These are phyloP conservation scores for Ennomos fuscantarius DNA, from an alignment of 2,888 invertebrate genomes.

Conservation along the genomic window DNA sequence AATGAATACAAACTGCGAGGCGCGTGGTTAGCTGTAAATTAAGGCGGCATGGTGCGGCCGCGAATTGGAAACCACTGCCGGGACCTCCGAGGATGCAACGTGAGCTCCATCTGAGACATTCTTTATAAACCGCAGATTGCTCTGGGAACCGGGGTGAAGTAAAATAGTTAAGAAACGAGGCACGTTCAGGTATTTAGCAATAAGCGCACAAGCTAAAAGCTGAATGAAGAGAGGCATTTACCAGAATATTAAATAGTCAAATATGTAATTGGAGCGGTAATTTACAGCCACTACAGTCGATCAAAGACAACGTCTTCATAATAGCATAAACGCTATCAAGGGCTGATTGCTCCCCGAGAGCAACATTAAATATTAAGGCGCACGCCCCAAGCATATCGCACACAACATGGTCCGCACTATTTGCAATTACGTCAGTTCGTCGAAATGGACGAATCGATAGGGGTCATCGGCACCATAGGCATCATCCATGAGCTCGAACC, in stretches of 20 bases:
- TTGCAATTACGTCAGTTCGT: constrained; percentile 71
- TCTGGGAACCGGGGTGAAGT: constrained; percentile 35
- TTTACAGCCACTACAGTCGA: constrained; percentile 10
- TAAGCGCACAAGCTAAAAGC: neutral
- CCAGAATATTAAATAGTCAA: constrained; percentile 7
- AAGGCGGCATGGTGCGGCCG: constrained; percentile 61
- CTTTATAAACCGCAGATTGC: constrained; percentile 59
- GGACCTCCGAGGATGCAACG: constrained; percentile 48
- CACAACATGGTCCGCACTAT: constrained; percentile 49
- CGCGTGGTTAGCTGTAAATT: constrained; percentile 79
- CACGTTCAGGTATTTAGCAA: constrained; percentile 18
- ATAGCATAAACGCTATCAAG: constrained; percentile 21
- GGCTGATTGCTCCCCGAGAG: constrained; percentile 38
- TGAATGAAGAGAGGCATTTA: constrained; percentile 3
- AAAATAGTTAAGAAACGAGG: constrained; percentile 27
- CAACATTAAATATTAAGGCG: constrained; percentile 43
- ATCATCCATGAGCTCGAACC: constrained; percentile 76
- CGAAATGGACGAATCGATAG: constrained; percentile 79
- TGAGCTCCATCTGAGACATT: constrained; percentile 56
- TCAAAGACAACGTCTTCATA: constrained; percentile 19
- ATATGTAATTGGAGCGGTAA: constrained; percentile 15
- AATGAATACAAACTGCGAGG: constrained; percentile 82
- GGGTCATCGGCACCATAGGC: constrained; percentile 82
- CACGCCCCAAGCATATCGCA: constrained; percentile 23
- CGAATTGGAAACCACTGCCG: constrained; percentile 64